phyloP scores from a whole-genome alignment of 2,113 vertebrate genomes.

The Eonycteris spelaea region DNA sequence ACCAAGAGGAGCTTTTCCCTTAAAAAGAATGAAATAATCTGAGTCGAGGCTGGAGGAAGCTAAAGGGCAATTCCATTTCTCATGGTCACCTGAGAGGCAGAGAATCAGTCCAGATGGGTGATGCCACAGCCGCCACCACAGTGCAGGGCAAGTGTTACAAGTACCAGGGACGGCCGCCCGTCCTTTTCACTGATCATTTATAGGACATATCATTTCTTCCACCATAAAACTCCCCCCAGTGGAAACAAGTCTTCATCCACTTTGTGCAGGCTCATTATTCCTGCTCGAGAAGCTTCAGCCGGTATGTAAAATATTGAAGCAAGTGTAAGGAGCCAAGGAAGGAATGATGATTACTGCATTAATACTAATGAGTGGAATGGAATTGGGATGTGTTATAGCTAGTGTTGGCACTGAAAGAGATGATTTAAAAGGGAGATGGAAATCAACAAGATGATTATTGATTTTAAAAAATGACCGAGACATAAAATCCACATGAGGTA shows the following conservation, averaged over 20 bases:
- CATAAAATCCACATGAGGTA: conserved; percentile 19
- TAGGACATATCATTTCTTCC: not conserved
- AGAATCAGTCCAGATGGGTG: not conserved
- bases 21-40: conserved; percentile 41
- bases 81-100: not conserved
- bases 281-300: not conserved
- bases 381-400: not conserved
- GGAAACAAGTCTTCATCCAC: not conserved
- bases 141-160: not conserved
- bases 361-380: conserved; percentile 18
- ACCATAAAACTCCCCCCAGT: not conserved
- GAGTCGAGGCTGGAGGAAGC: not conserved
- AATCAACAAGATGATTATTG: conserved; percentile 17
- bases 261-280: not conserved
- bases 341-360: conserved; percentile 1
- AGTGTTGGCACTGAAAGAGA: not conserved
- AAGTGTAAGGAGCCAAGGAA: conserved; percentile 47
- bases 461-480: not conserved
- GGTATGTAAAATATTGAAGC: conserved; percentile 66
- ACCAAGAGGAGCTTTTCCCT: not conserved
- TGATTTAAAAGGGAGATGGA: conserved; percentile 23
- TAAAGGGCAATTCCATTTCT: not conserved
- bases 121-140: not conserved
- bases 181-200: not conserved
- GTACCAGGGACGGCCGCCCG: accelerated